Evolutionary conservation across 1,140 invertebrate species (phyloP).

Genomic region (Cryptotermes secundus): DNA sequence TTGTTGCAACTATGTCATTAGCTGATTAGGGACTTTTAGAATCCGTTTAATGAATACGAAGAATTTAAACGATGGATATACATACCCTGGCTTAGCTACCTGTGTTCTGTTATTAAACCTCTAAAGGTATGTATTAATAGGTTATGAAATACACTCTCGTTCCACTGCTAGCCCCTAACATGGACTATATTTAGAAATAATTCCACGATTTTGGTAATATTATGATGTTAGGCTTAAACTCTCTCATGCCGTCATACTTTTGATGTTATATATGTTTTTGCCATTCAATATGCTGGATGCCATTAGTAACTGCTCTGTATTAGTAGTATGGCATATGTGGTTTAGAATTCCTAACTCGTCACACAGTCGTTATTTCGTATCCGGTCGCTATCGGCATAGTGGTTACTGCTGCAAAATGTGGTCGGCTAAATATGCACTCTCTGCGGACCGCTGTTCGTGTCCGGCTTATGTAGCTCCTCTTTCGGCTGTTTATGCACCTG

Average conservation of each 20-base stretch:
- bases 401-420: neutral
- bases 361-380: neutral
- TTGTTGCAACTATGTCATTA: neutral
- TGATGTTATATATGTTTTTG: neutral
- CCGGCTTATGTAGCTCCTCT: neutral
- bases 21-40: neutral
- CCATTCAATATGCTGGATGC: conserved; percentile 5
- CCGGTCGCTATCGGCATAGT: neutral
- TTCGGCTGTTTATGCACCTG: too few species aligned
- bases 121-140: neutral
- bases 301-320: neutral
- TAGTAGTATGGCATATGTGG: neutral
- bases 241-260: neutral
- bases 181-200: neutral
- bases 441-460: neutral
- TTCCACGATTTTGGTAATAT: conserved; percentile 5
- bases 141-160: neutral
- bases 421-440: neutral
- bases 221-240: neutral
- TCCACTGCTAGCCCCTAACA: neutral
- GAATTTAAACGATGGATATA: neutral
- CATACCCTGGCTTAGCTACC: neutral
- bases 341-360: neutral
- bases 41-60: neutral
- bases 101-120: neutral